Conservation (phyloP, 1,140 invertebrate species). For the Plutomurus gul region DNA sequence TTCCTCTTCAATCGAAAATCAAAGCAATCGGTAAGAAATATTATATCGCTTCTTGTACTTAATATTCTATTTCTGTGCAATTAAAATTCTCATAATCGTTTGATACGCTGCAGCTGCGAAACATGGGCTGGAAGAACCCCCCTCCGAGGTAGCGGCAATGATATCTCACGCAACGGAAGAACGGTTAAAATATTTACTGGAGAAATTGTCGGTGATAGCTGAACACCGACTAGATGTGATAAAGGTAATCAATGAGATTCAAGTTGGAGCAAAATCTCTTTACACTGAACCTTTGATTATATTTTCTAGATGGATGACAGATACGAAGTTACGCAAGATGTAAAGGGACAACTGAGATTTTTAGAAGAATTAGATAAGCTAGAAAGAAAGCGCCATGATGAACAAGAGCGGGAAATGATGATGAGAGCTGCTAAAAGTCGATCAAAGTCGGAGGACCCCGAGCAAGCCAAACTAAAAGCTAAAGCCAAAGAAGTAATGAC, state of each 20-base stretch:
- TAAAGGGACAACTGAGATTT: constrained; percentile 91
- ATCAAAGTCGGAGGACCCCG: constrained; percentile 95
- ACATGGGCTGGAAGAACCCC: constrained; percentile 84
- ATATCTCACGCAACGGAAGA: constrained; percentile 96
- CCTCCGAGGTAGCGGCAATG: constrained; percentile 83
- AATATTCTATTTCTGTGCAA: no score
- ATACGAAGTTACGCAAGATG: constrained; percentile 89
- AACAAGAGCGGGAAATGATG: constrained; percentile 89
- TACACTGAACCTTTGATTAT: no score
- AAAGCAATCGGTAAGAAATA: constrained; percentile 69
- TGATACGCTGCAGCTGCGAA: constrained; percentile 65
- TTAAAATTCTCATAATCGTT: no score
- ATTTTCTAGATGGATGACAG: constrained; percentile 73
- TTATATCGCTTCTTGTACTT: neutral
- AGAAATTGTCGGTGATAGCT: constrained; percentile 90
- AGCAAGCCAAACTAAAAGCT: constrained; percentile 94
- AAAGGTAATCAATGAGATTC: constrained; percentile 66
- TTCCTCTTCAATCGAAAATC: constrained; percentile 76
- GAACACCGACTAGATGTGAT: constrained; percentile 91
- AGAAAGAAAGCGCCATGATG: constrained; percentile 91
- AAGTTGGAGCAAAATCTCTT: neutral
- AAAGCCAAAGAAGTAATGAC: constrained; percentile 80
- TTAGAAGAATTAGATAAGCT: constrained; percentile 92
- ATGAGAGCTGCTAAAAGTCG: constrained; percentile 91
- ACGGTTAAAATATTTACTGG: constrained; percentile 85